These are phyloP conservation scores for Apotomis betuletana DNA, from an alignment of 2,888 invertebrate genomes.

Conservation along the genomic window DNA sequence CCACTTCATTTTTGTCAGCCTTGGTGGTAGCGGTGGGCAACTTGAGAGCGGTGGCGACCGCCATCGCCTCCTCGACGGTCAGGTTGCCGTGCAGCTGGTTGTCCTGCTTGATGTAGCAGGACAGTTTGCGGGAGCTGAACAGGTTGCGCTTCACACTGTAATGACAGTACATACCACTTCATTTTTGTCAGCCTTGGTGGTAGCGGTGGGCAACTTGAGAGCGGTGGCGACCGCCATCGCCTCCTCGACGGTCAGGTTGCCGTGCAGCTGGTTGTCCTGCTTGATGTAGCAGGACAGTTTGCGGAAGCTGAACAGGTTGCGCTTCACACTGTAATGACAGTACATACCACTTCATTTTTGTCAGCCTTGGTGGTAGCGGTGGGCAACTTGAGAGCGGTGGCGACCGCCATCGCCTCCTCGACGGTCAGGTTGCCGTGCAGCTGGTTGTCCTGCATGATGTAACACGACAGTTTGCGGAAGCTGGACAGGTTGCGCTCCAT, in stretches of 20 bases:
- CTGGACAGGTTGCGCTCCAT: conserved; percentile 91
- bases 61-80: no score
- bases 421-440: conserved; percentile 96
- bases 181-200: conserved; percentile 88
- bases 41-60: no score
- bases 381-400: conserved; percentile 94
- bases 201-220: conserved; percentile 91
- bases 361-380: conserved; percentile 86
- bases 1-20: no score
- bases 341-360: conserved; percentile 86
- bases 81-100: no score
- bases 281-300: conserved; percentile 98
- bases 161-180: no score
- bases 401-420: conserved; percentile 96
- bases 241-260: conserved; percentile 96
- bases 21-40: no score
- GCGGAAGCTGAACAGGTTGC: conserved; percentile 93
- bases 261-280: conserved; percentile 97
- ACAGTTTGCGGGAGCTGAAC: no score
- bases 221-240: conserved; percentile 97
- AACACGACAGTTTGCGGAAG: conserved; percentile 96
- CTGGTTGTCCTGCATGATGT: conserved; percentile 98
- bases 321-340: conserved; percentile 86
- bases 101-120: no score
- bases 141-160: no score